These are phyloP conservation scores for Peromyscus leucopus DNA, from an alignment of 2,113 vertebrate species.

Conservation along the genomic window DNA sequence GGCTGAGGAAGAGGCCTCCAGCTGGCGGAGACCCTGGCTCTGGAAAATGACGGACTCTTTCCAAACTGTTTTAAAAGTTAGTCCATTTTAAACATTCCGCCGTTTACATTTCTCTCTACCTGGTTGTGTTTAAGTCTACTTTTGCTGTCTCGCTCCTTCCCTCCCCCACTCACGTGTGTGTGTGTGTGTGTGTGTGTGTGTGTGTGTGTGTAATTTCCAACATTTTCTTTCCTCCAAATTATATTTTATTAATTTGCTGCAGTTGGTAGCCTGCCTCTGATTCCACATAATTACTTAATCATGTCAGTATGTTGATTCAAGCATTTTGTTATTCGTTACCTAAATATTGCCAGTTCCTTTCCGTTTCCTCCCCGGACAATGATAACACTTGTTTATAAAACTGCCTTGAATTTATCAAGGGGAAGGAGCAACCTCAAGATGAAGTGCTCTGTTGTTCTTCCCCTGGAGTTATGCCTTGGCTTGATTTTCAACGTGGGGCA, in stretches of 20 bases:
- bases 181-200: constrained; percentile 39
- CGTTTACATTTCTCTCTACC: constrained; percentile 49
- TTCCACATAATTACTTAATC: constrained; percentile 30
- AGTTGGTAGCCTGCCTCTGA: background rate
- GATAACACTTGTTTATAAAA: constrained; percentile 78
- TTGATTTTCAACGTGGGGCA: constrained; percentile 69
- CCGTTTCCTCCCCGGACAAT: constrained; percentile 65
- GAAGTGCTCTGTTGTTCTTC: constrained; percentile 74
- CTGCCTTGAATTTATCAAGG: constrained; percentile 75
- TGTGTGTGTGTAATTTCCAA: constrained; percentile 49
- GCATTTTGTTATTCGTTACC: constrained; percentile 68
- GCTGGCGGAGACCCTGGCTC: constrained; percentile 53
- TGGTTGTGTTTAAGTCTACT: constrained; percentile 61
- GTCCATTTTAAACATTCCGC: constrained; percentile 60
- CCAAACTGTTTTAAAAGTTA: constrained; percentile 67
- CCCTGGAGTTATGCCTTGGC: constrained; percentile 73
- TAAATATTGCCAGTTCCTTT: constrained; percentile 67
- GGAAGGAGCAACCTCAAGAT: constrained; percentile 72
- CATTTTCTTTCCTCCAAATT: constrained; percentile 60
- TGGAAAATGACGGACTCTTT: constrained; percentile 69
- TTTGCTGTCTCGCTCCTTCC: constrained; percentile 62
- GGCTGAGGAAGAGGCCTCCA: constrained; percentile 64
- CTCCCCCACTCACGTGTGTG: background rate
- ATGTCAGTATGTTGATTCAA: constrained; percentile 12
- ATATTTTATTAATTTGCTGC: constrained; percentile 48